These are phyloP conservation scores for Euplexia lucipara DNA, from an alignment of 2,888 invertebrate species.

Conservation along the genomic window DNA sequence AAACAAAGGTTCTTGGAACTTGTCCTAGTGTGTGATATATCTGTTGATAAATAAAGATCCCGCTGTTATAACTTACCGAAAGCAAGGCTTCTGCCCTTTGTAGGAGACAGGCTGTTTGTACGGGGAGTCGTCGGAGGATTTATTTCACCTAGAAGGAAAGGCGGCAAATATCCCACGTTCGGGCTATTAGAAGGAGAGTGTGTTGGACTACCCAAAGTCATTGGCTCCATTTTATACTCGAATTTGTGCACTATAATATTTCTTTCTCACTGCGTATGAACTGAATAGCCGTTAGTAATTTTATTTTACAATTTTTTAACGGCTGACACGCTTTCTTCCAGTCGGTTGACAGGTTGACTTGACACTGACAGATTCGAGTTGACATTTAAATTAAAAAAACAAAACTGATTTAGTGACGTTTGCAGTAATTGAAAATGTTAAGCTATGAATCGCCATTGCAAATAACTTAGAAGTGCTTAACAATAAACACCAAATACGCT, in stretches of 20 bases:
- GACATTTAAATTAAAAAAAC: slow-evolving; percentile 34
- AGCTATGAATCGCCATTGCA: slow-evolving; percentile 8
- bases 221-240: slow-evolving; percentile 94
- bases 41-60: neutral
- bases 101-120: slow-evolving; percentile 91
- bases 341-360: slow-evolving; percentile 16
- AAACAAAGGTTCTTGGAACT: neutral
- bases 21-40: neutral
- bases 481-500: slow-evolving; percentile 6
- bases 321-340: slow-evolving; percentile 51
- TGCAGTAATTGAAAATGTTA: slow-evolving; percentile 19
- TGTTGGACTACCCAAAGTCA: slow-evolving; percentile 95
- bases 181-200: slow-evolving; percentile 93
- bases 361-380: too few relatives aligned
- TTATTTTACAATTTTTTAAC: slow-evolving; percentile 53
- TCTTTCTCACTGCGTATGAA: slow-evolving; percentile 21
- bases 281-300: slow-evolving; percentile 42
- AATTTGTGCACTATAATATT: slow-evolving; percentile 9
- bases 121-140: slow-evolving; percentile 90
- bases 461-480: neutral
- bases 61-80: slow-evolving; percentile 87
- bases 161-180: slow-evolving; percentile 94
- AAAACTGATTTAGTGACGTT: slow-evolving; percentile 39
- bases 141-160: slow-evolving; percentile 94
- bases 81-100: slow-evolving; percentile 89